Evolutionary conservation across 64 coral and sea anemone genomes (phyloP).

Genomic region (Dendrophyllia cribrosa): DNA sequence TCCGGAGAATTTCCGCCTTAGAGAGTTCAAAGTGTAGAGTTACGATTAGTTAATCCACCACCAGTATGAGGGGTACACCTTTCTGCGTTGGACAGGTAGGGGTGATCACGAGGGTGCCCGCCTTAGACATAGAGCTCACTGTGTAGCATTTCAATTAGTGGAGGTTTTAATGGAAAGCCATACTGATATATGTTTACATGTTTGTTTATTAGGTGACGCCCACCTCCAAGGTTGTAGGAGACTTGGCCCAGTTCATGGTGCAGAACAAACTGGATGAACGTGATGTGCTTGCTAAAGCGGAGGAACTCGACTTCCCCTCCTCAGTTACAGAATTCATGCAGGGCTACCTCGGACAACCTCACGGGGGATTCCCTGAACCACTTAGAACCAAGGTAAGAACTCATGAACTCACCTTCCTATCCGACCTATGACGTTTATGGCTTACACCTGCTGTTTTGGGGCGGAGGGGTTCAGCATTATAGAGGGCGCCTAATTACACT

Average conservation of each 20-base stretch:
- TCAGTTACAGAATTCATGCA: constrained; percentile 98
- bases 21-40: too few species aligned
- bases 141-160: too few species aligned
- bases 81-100: too few species aligned
- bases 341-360: constrained; percentile 92
- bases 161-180: too few species aligned
- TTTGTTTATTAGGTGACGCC: constrained; percentile 82
- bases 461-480: too few species aligned
- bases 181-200: background rate
- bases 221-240: constrained; percentile 97
- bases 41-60: too few species aligned
- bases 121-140: too few species aligned
- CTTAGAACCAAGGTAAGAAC: constrained; percentile 87
- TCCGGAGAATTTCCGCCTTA: too few species aligned
- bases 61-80: too few species aligned
- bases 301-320: constrained; percentile 88
- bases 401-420: background rate
- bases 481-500: too few species aligned
- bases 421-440: background rate
- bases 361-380: constrained; percentile 96
- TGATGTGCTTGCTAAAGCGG: constrained; percentile 77
- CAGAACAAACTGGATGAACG: constrained; percentile 95
- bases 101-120: too few species aligned
- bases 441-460: background rate
- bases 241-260: constrained; percentile 98